Evolutionary conservation across 1,140 invertebrate species (phyloP).

Genomic region (Caenorhabditis latens): DNA sequence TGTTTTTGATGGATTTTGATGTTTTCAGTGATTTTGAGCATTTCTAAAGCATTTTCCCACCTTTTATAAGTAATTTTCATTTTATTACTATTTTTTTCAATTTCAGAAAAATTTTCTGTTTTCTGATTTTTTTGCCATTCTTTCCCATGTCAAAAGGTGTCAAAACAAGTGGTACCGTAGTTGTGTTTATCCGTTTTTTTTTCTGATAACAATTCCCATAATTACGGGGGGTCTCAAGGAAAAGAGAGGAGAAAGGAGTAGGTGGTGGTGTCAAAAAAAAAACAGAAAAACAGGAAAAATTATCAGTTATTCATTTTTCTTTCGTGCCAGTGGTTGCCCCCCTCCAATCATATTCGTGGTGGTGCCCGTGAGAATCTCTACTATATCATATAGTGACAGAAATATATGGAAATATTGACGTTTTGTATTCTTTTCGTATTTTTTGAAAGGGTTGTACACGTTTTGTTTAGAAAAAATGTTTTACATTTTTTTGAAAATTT

Average conservation of each 20-base stretch:
- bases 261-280: neutral
- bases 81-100: neutral
- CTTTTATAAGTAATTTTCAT: too few relatives aligned
- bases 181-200: neutral
- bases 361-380: too few relatives aligned
- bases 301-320: constrained; percentile 33
- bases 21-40: too few relatives aligned
- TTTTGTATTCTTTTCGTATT: too few relatives aligned
- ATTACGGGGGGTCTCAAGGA: neutral
- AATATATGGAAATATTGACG: too few relatives aligned
- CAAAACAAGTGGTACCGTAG: neutral
- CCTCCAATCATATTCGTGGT: too few relatives aligned
- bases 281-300: constrained; percentile 9
- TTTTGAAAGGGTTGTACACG: too few relatives aligned
- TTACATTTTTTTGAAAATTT: too few relatives aligned
- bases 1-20: too few relatives aligned
- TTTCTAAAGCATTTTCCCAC: too few relatives aligned
- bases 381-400: too few relatives aligned
- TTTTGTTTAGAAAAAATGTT: too few relatives aligned
- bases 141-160: neutral
- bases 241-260: neutral
- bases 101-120: neutral
- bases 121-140: neutral
- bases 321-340: neutral
- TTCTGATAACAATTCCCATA: constrained; percentile 47